Evolutionary conservation across 2,797 vertebrate genomes (phyloP).

Genomic region (Anabas testudineus): DNA sequence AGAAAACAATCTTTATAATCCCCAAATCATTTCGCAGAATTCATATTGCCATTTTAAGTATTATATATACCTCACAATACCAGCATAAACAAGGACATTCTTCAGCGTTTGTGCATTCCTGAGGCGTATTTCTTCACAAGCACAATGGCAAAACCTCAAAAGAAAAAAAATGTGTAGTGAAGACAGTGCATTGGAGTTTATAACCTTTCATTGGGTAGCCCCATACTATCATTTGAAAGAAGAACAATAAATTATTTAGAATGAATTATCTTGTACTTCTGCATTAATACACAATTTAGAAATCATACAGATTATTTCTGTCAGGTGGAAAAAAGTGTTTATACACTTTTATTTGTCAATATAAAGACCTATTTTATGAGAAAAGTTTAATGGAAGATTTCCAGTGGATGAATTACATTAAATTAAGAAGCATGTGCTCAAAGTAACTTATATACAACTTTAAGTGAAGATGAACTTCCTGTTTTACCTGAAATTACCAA

Average conservation of each 20-base stretch:
- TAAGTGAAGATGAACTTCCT: too few relatives aligned
- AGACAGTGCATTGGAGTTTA: conserved; percentile 38
- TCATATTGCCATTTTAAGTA: conserved; percentile 60
- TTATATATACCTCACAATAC: conserved; percentile 30
- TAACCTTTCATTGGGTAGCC: conserved; percentile 37
- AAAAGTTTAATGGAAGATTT: too few relatives aligned
- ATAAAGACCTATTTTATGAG: too few relatives aligned
- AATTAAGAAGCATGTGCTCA: too few relatives aligned
- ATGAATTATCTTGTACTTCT: conserved; percentile 12
- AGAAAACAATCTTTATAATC: conserved; percentile 73
- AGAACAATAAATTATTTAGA: conserved; percentile 20
- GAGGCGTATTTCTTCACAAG: conserved; percentile 37
- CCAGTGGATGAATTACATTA: too few relatives aligned
- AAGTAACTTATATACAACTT: too few relatives aligned
- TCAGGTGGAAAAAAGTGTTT: too few relatives aligned
- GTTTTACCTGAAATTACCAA: too few relatives aligned
- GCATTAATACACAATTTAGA: neutral
- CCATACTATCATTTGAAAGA: conserved; percentile 16
- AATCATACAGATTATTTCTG: too few relatives aligned
- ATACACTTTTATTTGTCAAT: too few relatives aligned
- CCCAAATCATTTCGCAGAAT: conserved; percentile 62
- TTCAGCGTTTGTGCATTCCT: conserved; percentile 28
- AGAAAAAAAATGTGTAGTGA: conserved; percentile 33
- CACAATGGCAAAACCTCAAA: conserved; percentile 46
- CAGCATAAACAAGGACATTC: conserved; percentile 16